Evolutionary conservation across 2,797 vertebrate genomes (phyloP), one percentile per base, ranked within the genome.

Genomic region (Tokudaia muenninki): DNA sequence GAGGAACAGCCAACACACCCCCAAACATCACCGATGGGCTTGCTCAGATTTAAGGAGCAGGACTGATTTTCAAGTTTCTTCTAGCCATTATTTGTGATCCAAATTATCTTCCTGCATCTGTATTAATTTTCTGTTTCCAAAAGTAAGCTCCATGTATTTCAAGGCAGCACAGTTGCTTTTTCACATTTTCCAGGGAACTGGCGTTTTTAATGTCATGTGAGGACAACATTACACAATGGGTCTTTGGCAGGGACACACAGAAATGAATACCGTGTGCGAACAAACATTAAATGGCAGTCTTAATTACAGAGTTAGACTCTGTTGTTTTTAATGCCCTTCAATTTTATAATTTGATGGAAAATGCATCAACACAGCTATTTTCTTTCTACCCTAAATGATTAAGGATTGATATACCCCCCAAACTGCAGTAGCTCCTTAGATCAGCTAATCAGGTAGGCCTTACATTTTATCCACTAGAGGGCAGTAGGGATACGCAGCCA

Each of bases 251-350:
- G 96, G 95, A 98, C 95, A 97, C 97, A 96, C 97, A 98, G 98
- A 98, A 98, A 98, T 98, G 97, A 98, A 97, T 98, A 98, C 98
- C 98, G 98, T 98, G 98, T 98, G 97, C 94, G 97, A 98, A 97
- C 97, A 98, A 98, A 98, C 98, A 97, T 98, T 98, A 98, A 98
- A 98, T 97, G 97, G 97, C 98, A 97, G 97, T 97, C 97, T 98
- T 98, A 98, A 98, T 98, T 98, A 98, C 98, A 98, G 97, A 98
- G 96, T 97, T 97, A 96, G 95, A 97, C 97, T 98, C 97, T 98
- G 97, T 98, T 98, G 97, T 98, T 98, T 98, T 97, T 97, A 98
- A 98, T 98, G 98, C 98, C 97, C 97, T 98, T 97, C 98, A 98
- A 97, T 98, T 98, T 98, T 98, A 98, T 98, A 97, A 98, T 98